phyloP scores from a whole-genome alignment of 2,888 invertebrate genomes.

The Carcina quercana region DNA sequence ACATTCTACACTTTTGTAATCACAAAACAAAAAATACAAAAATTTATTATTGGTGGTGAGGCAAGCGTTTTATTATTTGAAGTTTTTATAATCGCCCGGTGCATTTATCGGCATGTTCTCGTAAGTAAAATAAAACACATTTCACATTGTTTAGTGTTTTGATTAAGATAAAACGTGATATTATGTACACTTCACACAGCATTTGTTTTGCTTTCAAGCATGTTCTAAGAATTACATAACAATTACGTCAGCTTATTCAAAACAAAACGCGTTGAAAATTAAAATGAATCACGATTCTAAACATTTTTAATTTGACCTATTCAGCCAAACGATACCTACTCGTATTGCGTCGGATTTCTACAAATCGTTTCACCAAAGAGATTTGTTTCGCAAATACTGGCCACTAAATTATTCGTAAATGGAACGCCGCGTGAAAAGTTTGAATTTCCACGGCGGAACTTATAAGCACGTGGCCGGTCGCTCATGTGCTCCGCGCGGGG shows the following conservation, averaged over 20 bases:
- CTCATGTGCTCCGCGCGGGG: conserved; percentile 54
- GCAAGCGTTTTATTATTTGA: neutral
- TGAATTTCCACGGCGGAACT: conserved; percentile 48
- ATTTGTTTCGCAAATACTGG: no score
- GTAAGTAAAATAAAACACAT: conserved; percentile 8
- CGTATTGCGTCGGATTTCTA: no score
- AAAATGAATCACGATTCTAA: no score
- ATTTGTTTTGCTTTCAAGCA: conserved; percentile 6
- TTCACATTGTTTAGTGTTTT: conserved; percentile 1
- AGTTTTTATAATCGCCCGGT: neutral
- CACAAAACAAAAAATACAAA: no score
- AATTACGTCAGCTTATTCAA: no score
- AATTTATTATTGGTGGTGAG: conserved; percentile 1
- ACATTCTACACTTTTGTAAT: no score
- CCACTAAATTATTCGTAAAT: neutral
- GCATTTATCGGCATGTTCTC: conserved; percentile 4
- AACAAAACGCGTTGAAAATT: no score
- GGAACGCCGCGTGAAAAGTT: conserved; percentile 40
- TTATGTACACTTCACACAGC: conserved; percentile 5
- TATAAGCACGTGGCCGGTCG: conserved; percentile 69
- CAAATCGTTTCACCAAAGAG: no score
- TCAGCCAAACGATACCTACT: no score
- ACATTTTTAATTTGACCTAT: no score
- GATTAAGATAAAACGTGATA: conserved; percentile 8
- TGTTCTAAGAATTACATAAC: conserved; percentile 10